Percentiles rank a stretch among this genome's conserved stretches.
phyloP scores from a whole-genome alignment of 2,797 vertebrate genomes.

The Argentina silus region DNA sequence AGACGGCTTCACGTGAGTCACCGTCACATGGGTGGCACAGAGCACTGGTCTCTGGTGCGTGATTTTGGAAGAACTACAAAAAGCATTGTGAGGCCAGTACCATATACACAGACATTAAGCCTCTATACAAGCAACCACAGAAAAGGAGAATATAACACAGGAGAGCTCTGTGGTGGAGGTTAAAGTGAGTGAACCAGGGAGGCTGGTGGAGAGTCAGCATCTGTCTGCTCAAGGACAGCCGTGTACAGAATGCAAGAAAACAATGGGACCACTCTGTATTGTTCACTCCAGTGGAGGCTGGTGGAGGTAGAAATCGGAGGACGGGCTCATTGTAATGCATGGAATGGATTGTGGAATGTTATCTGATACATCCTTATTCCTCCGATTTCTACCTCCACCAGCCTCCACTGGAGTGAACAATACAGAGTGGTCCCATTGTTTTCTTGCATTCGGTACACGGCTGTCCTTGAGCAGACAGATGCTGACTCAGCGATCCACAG shows the following conservation, averaged over 20 bases:
- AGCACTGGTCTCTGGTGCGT: too few species aligned
- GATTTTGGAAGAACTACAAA: too few species aligned
- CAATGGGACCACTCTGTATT: background rate
- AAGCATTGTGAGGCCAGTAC: too few species aligned
- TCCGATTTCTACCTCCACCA: background rate
- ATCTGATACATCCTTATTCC: background rate
- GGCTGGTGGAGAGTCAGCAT: conserved; percentile 18
- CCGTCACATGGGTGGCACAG: background rate
- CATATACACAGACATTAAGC: too few species aligned
- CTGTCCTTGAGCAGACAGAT: background rate
- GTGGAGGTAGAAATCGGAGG: too few species aligned
- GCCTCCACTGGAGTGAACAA: background rate
- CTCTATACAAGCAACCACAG: background rate
- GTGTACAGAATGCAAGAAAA: background rate
- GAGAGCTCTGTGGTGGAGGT: too few species aligned
- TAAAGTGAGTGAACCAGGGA: too few species aligned
- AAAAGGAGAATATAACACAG: background rate
- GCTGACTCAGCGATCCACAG: conserved; percentile 1
- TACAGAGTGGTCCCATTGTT: background rate
- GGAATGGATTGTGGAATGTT: background rate
- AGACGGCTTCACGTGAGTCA: background rate
- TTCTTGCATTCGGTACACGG: background rate
- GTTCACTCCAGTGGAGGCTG: background rate
- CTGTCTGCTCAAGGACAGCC: background rate
- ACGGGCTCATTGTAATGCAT: too few species aligned